Percentiles rank a stretch among this genome's conserved stretches.
Conservation (phyloP, 2,797 vertebrate genomes). For the Xerus rutilus region DNA sequence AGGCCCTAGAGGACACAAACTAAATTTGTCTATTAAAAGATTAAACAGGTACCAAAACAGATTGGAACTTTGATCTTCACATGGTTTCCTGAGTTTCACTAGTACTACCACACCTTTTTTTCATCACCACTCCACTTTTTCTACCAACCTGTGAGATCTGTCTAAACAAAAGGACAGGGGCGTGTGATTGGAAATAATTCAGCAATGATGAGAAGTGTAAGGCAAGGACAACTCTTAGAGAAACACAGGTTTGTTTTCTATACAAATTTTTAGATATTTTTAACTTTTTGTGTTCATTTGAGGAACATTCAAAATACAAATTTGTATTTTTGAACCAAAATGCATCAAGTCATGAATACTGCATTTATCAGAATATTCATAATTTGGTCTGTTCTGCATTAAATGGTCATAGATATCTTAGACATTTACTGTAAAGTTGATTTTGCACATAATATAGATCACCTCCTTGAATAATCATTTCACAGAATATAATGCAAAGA, state of each 20-base stretch:
- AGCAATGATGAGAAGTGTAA: not conserved
- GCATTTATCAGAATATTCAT: not conserved
- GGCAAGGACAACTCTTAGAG: not conserved
- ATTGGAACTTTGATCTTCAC: conserved; percentile 64
- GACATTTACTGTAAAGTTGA: not conserved
- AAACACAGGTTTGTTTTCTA: not conserved
- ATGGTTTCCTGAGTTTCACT: conserved; percentile 24
- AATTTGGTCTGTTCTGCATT: not conserved
- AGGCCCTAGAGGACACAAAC: not conserved
- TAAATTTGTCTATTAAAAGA: conserved; percentile 70
- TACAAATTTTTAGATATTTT: conserved; percentile 11
- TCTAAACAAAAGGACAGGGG: not conserved
- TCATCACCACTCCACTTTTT: not conserved
- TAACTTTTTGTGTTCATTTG: not conserved
- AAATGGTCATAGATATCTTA: not conserved
- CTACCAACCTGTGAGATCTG: not conserved
- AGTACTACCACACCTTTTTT: not conserved
- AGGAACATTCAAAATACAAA: not conserved
- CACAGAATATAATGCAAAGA: not conserved
- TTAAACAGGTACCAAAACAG: conserved; percentile 59
- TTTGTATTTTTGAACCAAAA: not conserved
- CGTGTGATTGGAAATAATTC: not conserved
- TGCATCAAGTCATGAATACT: not conserved
- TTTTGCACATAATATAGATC: not conserved
- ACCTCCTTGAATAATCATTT: not conserved